Percentiles rank a stretch among this genome's conserved stretches.
Conservation (phyloP, 2,113 vertebrate genomes). For the Amblyopsis rosae region DNA sequence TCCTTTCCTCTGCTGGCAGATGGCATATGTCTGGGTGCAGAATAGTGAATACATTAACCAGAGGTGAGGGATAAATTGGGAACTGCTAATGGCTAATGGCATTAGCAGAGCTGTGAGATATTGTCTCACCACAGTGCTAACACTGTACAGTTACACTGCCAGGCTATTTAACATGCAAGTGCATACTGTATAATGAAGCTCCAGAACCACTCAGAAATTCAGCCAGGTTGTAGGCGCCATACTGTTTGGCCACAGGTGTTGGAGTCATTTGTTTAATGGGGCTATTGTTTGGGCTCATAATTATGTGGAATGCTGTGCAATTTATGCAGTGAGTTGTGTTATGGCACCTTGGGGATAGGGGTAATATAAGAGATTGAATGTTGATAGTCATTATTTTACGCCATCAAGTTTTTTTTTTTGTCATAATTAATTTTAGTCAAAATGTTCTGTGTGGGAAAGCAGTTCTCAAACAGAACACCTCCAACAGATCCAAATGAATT, state of each 20-base stretch:
- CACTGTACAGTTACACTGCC: neutral
- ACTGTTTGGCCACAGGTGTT: neutral
- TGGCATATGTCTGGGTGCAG: neutral
- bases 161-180: conserved; percentile 13
- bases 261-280: neutral
- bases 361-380: neutral
- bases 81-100: neutral
- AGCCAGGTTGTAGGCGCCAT: neutral
- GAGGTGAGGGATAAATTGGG: conserved; percentile 1
- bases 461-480: conserved; percentile 25
- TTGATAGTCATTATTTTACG: neutral
- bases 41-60: conserved; percentile 4
- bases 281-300: neutral
- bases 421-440: neutral
- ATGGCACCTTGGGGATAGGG: neutral
- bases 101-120: neutral
- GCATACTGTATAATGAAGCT: neutral
- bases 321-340: neutral
- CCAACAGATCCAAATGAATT: conserved; percentile 38
- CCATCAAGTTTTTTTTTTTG: neutral
- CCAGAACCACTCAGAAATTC: neutral
- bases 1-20: conserved; percentile 13
- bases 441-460: conserved; percentile 9
- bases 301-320: neutral
- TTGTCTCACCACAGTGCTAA: conserved; percentile 9